Evolutionary conservation across 2,888 invertebrate genomes (phyloP).

Genomic region (Nephrocerus scutellatus): DNA sequence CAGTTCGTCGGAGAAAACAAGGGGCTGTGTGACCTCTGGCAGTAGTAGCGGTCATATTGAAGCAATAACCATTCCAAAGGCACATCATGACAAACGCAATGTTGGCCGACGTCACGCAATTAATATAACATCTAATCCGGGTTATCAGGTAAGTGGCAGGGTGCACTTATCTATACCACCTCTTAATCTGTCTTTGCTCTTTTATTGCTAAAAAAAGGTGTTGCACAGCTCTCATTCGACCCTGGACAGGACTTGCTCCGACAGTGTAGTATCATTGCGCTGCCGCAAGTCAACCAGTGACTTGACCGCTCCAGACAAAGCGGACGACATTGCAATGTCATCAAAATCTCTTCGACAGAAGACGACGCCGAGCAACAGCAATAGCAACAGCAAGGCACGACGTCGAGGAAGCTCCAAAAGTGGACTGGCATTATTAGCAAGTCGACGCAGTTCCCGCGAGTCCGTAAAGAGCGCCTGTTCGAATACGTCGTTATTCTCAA

Average conservation of each 20-base stretch:
- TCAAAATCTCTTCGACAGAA: slow-evolving; percentile 8
- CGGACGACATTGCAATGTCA: slow-evolving; percentile 2
- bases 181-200: slow-evolving; percentile 1
- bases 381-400: slow-evolving; percentile 49
- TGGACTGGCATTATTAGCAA: slow-evolving; percentile 73
- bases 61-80: too few species aligned
- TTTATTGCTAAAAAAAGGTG: slow-evolving; percentile 26
- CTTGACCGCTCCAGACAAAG: too few species aligned
- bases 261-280: slow-evolving; percentile 46
- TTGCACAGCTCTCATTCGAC: slow-evolving; percentile 47
- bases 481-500: slow-evolving; percentile 59
- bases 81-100: slow-evolving; percentile 9
- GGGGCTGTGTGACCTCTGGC: slow-evolving; percentile 20
- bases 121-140: slow-evolving; percentile 48
- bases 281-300: slow-evolving; percentile 74
- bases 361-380: slow-evolving; percentile 14
- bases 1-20: slow-evolving; percentile 29
- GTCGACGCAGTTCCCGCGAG: slow-evolving; percentile 74
- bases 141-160: slow-evolving; percentile 38
- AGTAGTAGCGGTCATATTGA: slow-evolving; percentile 3
- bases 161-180: neutral
- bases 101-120: slow-evolving; percentile 43
- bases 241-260: slow-evolving; percentile 46
- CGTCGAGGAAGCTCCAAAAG: slow-evolving; percentile 58
- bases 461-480: slow-evolving; percentile 60